Conservation (phyloP, 1,140 invertebrate genomes). For the Piezodorus guildinii region DNA sequence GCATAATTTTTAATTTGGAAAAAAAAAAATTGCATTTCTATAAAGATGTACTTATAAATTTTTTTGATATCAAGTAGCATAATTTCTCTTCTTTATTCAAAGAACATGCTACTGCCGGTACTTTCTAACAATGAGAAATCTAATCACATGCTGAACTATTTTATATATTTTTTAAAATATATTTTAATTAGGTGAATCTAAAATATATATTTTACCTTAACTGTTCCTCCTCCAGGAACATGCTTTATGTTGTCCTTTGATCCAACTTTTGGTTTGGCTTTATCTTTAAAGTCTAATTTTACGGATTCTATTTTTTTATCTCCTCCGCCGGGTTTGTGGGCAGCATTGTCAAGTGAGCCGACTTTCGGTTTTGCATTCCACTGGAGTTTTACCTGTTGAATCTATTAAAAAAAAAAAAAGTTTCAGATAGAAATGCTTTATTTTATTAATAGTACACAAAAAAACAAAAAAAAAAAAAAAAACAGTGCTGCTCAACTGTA, state of each 20-base stretch:
- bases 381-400: slow-evolving; percentile 69
- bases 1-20: too few species aligned
- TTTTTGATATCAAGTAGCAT: neutral
- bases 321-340: slow-evolving; percentile 82
- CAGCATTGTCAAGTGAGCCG: slow-evolving; percentile 86
- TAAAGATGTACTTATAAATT: too few species aligned
- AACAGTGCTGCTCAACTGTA: too few species aligned
- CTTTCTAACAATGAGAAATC: neutral
- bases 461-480: too few species aligned
- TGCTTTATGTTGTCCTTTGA: slow-evolving; percentile 87
- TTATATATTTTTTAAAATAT: neutral
- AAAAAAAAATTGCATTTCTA: too few species aligned
- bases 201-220: slow-evolving; percentile 53
- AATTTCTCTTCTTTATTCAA: neutral
- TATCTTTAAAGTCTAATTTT: slow-evolving; percentile 83
- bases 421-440: too few species aligned
- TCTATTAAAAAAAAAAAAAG: slow-evolving; percentile 41
- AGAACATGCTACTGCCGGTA: too few species aligned
- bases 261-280: slow-evolving; percentile 82
- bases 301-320: slow-evolving; percentile 84
- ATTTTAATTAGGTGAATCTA: neutral
- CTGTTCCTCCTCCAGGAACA: slow-evolving; percentile 71
- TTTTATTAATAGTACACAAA: too few species aligned
- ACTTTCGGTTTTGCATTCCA: slow-evolving; percentile 91
- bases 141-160: neutral